These are phyloP conservation scores for Meandrusa payeni DNA, from an alignment of 2,888 invertebrate genomes.

Conservation along the genomic window DNA sequence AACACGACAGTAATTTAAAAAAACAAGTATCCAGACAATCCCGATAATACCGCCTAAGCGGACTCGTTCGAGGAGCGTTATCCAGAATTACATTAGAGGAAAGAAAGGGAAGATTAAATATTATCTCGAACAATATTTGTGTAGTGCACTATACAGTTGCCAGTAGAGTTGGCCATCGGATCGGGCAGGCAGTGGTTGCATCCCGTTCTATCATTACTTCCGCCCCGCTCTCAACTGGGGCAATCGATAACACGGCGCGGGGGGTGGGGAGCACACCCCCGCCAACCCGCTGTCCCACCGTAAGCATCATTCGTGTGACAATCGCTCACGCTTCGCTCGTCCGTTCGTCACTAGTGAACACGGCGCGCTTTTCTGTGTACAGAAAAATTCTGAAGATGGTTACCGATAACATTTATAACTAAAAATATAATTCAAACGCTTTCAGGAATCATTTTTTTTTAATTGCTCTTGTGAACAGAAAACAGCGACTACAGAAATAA, in stretches of 20 bases:
- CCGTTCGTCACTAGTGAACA: conserved; percentile 27
- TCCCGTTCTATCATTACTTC: conserved; percentile 78
- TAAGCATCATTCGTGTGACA: conserved; percentile 77
- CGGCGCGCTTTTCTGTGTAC: conserved; percentile 17
- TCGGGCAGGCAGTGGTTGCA: conserved; percentile 76
- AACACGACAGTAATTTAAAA: conserved; percentile 19
- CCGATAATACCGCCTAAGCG: conserved; percentile 22
- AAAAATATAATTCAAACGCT: no score
- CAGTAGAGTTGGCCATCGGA: conserved; percentile 65
- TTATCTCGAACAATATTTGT: conserved; percentile 70
- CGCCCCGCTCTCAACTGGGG: conserved; percentile 83
- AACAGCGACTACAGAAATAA: no score
- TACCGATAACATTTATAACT: no score
- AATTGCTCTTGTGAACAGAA: no score
- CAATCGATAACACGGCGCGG: conserved; percentile 80
- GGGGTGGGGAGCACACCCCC: conserved; percentile 43
- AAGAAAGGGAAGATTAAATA: conserved; percentile 66
- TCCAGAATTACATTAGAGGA: conserved; percentile 43
- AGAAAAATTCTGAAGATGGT: conserved; percentile 3
- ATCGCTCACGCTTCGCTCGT: conserved; percentile 61
- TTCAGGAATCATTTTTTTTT: no score
- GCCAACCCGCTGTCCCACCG: conserved; percentile 47
- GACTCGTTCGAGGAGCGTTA: conserved; percentile 34
- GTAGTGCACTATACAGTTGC: conserved; percentile 68
- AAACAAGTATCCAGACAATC: conserved; percentile 25